Percentiles rank a stretch among this genome's conserved stretches.
These are phyloP conservation scores for Smutsia temminckii DNA, from an alignment of 2,797 vertebrate species.

Conservation along the genomic window DNA sequence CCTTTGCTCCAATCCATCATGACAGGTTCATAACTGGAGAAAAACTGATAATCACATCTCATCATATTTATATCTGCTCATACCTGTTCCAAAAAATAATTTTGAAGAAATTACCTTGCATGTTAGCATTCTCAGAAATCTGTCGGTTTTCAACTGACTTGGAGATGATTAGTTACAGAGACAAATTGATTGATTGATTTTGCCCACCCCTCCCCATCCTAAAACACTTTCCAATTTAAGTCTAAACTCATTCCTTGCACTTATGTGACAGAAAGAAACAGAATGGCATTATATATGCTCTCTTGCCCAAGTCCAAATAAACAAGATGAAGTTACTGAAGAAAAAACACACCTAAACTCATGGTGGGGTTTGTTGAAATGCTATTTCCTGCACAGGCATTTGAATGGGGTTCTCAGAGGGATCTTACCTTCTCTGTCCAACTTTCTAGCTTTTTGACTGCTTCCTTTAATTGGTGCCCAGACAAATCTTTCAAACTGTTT, in stretches of 20 bases:
- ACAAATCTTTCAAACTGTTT: neutral
- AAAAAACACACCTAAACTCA: neutral
- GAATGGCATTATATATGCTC: neutral
- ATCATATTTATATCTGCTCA: slow-evolving; percentile 27
- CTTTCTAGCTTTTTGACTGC: neutral
- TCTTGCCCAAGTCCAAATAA: neutral
- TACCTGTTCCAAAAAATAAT: neutral
- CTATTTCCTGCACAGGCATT: slow-evolving; percentile 3
- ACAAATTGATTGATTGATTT: neutral
- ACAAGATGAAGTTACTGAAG: neutral
- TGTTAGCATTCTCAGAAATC: slow-evolving; percentile 19
- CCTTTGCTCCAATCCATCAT: neutral
- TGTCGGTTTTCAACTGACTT: slow-evolving; percentile 8
- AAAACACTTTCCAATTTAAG: slow-evolving; percentile 25
- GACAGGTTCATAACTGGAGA: neutral
- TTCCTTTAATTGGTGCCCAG: neutral
- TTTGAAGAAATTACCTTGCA: slow-evolving; percentile 28
- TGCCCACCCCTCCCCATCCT: neutral
- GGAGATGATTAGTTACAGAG: neutral
- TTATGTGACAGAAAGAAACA: slow-evolving; percentile 8
- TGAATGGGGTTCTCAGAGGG: neutral
- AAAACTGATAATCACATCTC: slow-evolving; percentile 13
- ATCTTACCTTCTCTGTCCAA: neutral
- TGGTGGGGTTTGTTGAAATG: neutral
- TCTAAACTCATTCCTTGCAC: neutral